Conservation (phyloP, 2,797 vertebrate species). For the Stomatorhinus walkeri region DNA sequence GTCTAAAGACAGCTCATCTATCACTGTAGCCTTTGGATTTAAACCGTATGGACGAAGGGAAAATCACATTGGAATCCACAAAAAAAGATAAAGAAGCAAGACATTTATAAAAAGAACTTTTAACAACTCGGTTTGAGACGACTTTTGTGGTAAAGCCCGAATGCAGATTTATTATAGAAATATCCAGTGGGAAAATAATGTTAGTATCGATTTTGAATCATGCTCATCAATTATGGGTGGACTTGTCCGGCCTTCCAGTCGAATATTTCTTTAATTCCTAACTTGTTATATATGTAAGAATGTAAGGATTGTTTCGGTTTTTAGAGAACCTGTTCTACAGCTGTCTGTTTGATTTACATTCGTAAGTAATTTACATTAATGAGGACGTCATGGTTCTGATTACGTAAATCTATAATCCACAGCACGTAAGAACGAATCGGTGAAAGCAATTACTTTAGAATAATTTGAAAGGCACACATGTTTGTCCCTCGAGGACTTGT, state of each 20-base stretch:
- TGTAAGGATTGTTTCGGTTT: neutral
- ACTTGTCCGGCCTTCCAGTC: neutral
- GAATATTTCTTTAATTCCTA: neutral
- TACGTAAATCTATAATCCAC: constrained; percentile 17
- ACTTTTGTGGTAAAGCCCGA: neutral
- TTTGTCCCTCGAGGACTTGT: neutral
- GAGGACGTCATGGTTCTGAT: constrained; percentile 4
- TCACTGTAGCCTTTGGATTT: neutral
- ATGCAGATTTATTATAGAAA: neutral
- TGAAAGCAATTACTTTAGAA: constrained; percentile 18
- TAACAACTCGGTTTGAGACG: neutral
- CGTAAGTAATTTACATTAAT: constrained; percentile 11
- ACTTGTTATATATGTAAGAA: neutral
- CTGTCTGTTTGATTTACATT: constrained; percentile 5
- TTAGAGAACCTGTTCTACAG: constrained; percentile 12
- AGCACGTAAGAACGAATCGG: neutral
- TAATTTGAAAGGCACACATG: constrained; percentile 19
- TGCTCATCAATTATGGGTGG: neutral
- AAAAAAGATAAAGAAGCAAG: neutral
- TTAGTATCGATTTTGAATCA: neutral
- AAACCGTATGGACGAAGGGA: neutral
- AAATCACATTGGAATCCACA: neutral
- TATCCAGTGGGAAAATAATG: neutral
- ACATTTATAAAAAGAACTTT: neutral
- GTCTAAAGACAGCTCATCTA: neutral